A percentile compares a stretch with the other conserved stretches of the same genome.
phyloP scores from a whole-genome alignment of 2,113 vertebrate species.

The Calonectris borealis region DNA sequence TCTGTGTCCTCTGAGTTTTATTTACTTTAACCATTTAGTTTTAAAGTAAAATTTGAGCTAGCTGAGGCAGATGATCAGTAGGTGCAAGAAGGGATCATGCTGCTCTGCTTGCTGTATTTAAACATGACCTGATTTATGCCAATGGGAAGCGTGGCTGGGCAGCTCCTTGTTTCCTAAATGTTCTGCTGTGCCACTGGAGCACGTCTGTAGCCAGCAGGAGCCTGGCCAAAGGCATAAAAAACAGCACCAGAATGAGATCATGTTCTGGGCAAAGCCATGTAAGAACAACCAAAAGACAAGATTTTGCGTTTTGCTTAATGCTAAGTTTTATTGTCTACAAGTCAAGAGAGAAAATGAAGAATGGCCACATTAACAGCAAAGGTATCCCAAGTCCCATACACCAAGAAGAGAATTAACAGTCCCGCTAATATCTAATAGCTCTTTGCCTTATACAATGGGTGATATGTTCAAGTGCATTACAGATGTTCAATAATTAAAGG shows the following conservation, averaged over 20 bases:
- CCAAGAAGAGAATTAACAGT: not conserved
- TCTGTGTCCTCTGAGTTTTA: not conserved
- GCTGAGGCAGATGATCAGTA: too few species aligned
- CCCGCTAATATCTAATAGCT: not conserved
- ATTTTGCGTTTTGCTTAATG: not conserved
- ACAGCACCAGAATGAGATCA: fast-evolving
- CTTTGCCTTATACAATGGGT: not conserved
- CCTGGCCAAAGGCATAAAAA: not conserved
- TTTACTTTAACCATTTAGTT: not conserved
- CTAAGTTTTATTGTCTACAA: conserved; percentile 48
- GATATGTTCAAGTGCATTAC: not conserved
- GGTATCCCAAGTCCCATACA: not conserved
- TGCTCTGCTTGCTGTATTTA: not conserved
- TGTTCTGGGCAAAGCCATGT: fast-evolving
- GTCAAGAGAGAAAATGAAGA: not conserved
- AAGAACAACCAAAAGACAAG: not conserved
- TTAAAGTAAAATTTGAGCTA: not conserved
- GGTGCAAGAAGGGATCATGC: not conserved
- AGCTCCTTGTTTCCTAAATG: not conserved
- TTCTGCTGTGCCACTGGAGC: not conserved
- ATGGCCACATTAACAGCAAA: not conserved
- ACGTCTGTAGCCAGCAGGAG: not conserved
- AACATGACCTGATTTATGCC: too few species aligned
- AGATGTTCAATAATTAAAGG: not conserved
- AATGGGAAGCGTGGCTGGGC: not conserved